phyloP scores from a whole-genome alignment of 1,140 invertebrate species.

The Trichonephila inaurata region DNA sequence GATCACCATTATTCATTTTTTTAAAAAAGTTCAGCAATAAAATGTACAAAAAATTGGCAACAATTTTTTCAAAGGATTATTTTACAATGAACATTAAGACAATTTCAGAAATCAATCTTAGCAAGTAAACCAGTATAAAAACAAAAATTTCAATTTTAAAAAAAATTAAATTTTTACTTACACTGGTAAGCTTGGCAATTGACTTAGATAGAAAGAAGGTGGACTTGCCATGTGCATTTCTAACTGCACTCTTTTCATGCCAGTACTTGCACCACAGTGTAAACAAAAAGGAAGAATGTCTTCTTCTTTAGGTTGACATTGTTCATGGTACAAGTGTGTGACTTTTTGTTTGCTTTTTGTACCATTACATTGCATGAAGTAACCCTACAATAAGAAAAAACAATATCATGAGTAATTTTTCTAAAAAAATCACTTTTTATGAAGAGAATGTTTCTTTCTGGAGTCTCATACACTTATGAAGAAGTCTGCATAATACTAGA shows the following conservation, averaged over 20 bases:
- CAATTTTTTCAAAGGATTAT: too few relatives aligned
- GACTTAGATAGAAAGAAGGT: slow-evolving; percentile 84
- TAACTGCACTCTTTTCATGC: slow-evolving; percentile 84
- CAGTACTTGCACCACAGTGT: slow-evolving; percentile 87
- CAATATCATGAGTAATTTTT: neutral
- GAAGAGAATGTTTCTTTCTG: too few relatives aligned
- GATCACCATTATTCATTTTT: too few relatives aligned
- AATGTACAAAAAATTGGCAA: too few relatives aligned
- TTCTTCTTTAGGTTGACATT: slow-evolving; percentile 84
- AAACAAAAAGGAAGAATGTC: slow-evolving; percentile 84
- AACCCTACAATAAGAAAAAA: slow-evolving; percentile 82
- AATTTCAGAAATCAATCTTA: too few relatives aligned
- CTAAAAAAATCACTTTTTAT: too few relatives aligned
- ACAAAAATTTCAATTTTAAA: too few relatives aligned
- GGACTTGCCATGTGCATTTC: slow-evolving; percentile 83
- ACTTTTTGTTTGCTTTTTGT: slow-evolving; percentile 77
- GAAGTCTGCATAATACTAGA: too few relatives aligned
- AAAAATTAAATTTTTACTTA: neutral
- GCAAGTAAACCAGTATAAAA: too few relatives aligned
- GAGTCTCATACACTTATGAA: too few relatives aligned
- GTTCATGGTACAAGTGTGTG: slow-evolving; percentile 87
- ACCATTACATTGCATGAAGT: slow-evolving; percentile 86
- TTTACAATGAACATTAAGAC: too few relatives aligned
- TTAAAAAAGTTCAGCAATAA: too few relatives aligned
- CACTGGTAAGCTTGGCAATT: slow-evolving; percentile 79